Conservation (phyloP, 2,888 invertebrate genomes). For the Mythimna ferrago region DNA sequence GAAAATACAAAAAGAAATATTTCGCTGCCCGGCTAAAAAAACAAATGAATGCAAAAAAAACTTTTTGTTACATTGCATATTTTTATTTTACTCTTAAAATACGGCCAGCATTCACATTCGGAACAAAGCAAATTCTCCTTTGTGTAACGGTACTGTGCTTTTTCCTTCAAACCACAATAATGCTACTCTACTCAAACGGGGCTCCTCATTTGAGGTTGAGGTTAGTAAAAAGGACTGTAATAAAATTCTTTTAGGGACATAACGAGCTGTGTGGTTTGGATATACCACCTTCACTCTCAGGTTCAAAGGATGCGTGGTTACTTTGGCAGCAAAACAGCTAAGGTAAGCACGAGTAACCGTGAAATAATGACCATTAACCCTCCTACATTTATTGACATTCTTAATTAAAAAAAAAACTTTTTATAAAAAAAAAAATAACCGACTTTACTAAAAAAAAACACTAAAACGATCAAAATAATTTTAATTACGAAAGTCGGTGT, state of each 20-base stretch:
- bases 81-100: slow-evolving; percentile 47
- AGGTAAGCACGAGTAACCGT: not conserved
- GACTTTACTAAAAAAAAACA: too few species aligned
- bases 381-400: too few species aligned
- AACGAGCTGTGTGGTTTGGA: slow-evolving; percentile 51
- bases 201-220: slow-evolving; percentile 73
- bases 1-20: slow-evolving; percentile 14
- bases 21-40: slow-evolving; percentile 9
- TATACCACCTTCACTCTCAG: slow-evolving; percentile 17
- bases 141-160: slow-evolving; percentile 61
- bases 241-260: slow-evolving; percentile 68
- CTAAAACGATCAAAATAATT: too few species aligned
- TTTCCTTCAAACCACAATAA: slow-evolving; percentile 75
- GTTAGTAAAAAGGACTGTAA: slow-evolving; percentile 68
- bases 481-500: too few species aligned
- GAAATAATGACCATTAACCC: too few species aligned
- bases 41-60: slow-evolving; percentile 13
- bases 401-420: too few species aligned
- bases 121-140: slow-evolving; percentile 65
- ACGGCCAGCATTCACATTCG: slow-evolving; percentile 49
- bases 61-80: slow-evolving; percentile 15
- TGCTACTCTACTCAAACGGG: slow-evolving; percentile 70
- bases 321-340: slow-evolving; percentile 3
- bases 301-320: slow-evolving; percentile 16
- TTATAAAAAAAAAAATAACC: too few species aligned